phyloP scores from a whole-genome alignment of 2,797 vertebrate genomes.

The Typhlichthys eigenmanni region DNA sequence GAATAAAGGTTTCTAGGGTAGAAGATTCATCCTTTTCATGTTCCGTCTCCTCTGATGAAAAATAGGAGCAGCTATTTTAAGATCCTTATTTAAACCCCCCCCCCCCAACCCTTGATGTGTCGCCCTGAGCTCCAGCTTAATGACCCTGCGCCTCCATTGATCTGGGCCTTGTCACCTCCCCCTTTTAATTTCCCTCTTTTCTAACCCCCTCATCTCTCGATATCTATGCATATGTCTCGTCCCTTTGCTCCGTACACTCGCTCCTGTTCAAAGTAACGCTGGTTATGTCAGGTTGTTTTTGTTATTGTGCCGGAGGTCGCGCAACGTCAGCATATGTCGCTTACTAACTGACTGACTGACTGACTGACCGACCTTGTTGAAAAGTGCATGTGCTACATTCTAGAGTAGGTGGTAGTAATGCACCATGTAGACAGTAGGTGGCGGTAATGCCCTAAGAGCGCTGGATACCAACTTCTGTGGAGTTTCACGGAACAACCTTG shows the following conservation, averaged over 20 bases:
- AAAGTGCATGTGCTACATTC: no score
- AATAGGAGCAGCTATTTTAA: slow-evolving; percentile 77
- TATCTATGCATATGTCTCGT: slow-evolving; percentile 29
- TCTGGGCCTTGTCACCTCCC: slow-evolving; percentile 59
- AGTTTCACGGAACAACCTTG: no score
- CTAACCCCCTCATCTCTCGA: slow-evolving; percentile 14
- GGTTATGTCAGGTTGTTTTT: no score
- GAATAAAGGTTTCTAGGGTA: slow-evolving; percentile 46
- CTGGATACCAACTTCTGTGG: no score
- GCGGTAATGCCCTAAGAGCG: no score
- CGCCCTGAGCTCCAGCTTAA: slow-evolving; percentile 73
- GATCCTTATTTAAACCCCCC: slow-evolving; percentile 70
- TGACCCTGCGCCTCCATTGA: slow-evolving; percentile 67
- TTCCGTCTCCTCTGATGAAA: slow-evolving; percentile 71
- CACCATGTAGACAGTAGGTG: no score
- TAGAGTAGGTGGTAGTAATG: no score
- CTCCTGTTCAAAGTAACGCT: not conserved
- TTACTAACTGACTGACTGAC: no score
- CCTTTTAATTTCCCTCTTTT: slow-evolving; percentile 49
- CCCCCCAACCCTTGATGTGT: slow-evolving; percentile 48
- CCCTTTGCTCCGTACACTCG: slow-evolving; percentile 4
- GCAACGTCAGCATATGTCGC: no score
- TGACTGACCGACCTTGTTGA: no score
- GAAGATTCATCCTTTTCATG: slow-evolving; percentile 65
- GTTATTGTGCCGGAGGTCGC: no score